Evolutionary conservation across 2,113 vertebrate species (phyloP), one percentile per base, ranked within the genome.

Genomic region (Abramis brama): DNA sequence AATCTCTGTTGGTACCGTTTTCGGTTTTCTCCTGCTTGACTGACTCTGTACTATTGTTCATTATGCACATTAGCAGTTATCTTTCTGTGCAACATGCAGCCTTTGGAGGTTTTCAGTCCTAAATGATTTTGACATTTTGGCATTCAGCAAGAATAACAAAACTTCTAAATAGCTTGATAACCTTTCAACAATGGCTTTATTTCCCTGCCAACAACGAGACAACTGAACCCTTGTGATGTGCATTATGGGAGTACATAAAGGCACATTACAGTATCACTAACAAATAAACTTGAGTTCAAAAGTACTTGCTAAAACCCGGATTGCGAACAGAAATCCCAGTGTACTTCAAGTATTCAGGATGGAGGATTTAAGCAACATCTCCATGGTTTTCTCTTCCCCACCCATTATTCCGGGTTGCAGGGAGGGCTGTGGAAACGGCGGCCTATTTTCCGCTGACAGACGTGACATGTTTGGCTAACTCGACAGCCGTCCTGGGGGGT

Each of bases 381-480:
- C 25, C 7, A 13, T n/a, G 39, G 74, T 62, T 62, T 79, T 60
- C 55, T 60, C 11, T 62, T 66, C 79, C 17, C 45, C 43, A 66
- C 25, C 62, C 62, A 50, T 25, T 36, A 52, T 30, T 70, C 62
- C 2, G 1, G 45, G 5, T 52, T 52, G 17, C 25, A 50, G 15
- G 50, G 39, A 4, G 60, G 60, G 59, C 59, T 39, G 15, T 47
- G 39, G 36, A 81, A 81, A 81, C 12, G 23, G 15, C 15, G 83
- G 27, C 25, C n/a, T 70, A 43, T 79, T 84, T 83, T 74, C 68
- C 33, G 17, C 64, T 45, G 33, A 47, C 45, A 55, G 68, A 83
- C 59, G 43, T 43, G 76, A 87, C 76, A 87, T 71, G 9, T 80
- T 74, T 50, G 39, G 62, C 25, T 77, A 64, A 71, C 59, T 81